phyloP scores from a whole-genome alignment of 2,113 vertebrate species.

The Malurus alboscapulatus region DNA sequence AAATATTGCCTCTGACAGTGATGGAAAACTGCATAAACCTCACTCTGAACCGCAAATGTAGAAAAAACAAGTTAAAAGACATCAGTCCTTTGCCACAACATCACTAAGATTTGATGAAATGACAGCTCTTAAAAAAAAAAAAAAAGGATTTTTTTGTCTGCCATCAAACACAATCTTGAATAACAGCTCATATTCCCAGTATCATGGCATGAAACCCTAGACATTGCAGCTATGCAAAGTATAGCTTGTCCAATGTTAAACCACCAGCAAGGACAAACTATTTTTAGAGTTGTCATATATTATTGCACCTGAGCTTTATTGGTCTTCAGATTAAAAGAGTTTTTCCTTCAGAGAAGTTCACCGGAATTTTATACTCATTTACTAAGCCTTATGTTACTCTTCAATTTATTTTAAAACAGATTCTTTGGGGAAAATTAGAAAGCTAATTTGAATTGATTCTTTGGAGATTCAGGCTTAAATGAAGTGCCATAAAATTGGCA shows the following conservation, averaged over 20 bases:
- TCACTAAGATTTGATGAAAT: not conserved
- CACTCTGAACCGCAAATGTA: not conserved
- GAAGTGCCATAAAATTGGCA: conserved; percentile 73
- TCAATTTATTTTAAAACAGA: conserved; percentile 78
- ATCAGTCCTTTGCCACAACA: not conserved
- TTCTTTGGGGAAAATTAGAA: conserved; percentile 76
- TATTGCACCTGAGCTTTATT: conserved; percentile 69
- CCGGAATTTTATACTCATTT: conserved; percentile 74
- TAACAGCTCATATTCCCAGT: not conserved
- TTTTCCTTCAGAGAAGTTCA: conserved; percentile 71
- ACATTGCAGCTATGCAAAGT: conserved; percentile 20
- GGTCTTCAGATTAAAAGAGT: conserved; percentile 73
- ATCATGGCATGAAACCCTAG: not conserved
- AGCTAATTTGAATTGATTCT: conserved; percentile 82
- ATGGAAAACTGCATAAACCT: not conserved
- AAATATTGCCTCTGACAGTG: not conserved
- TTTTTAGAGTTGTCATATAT: conserved; percentile 73
- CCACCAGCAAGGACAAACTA: conserved; percentile 66
- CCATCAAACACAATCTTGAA: not conserved
- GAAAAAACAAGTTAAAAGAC: not conserved
- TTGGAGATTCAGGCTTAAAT: conserved; percentile 77
- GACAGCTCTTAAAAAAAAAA: not conserved
- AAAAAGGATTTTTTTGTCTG: not conserved
- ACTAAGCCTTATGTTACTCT: conserved; percentile 66
- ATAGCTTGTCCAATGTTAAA: conserved; percentile 60